These are phyloP conservation scores for Silurus meridionalis DNA, from an alignment of 2,113 vertebrate genomes.

Conservation along the genomic window DNA sequence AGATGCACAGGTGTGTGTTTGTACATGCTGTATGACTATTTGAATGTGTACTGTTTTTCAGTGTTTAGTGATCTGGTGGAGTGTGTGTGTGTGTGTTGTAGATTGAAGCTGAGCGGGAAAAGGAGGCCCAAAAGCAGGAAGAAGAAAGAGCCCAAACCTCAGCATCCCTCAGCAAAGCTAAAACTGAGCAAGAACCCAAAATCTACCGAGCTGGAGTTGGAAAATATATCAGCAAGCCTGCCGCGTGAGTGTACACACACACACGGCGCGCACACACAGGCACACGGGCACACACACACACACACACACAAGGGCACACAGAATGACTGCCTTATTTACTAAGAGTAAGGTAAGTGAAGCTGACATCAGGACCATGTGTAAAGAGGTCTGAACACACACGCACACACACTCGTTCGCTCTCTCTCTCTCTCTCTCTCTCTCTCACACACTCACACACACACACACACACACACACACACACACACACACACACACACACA, in stretches of 20 bases:
- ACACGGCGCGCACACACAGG: not conserved
- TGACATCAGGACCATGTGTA: not conserved
- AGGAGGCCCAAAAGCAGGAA: slow-evolving; percentile 73
- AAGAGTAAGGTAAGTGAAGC: not conserved
- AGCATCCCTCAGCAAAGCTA: slow-evolving; percentile 64
- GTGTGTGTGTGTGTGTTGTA: slow-evolving; percentile 56
- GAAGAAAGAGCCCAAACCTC: slow-evolving; percentile 72
- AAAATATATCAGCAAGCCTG: slow-evolving; percentile 89
- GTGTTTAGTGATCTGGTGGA: not conserved
- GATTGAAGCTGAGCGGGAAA: slow-evolving; percentile 87
- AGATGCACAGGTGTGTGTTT: slow-evolving; percentile 81
- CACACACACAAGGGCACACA: not conserved
- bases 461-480: too few relatives aligned
- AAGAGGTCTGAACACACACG: not conserved
- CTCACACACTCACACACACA: too few relatives aligned
- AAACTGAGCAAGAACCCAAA: slow-evolving; percentile 76
- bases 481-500: too few relatives aligned
- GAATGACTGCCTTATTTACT: not conserved
- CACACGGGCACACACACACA: not conserved
- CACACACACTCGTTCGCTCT: too few relatives aligned
- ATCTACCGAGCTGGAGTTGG: slow-evolving; percentile 87
- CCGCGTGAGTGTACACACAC: slow-evolving; percentile 74
- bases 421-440: too few relatives aligned
- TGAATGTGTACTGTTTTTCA: not conserved
- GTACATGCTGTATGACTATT: not conserved